A percentile compares a stretch with the other conserved stretches of the same genome.
These are phyloP conservation scores for Megaceryle maxima DNA, from an alignment of 2,113 vertebrate species.

Conservation along the genomic window DNA sequence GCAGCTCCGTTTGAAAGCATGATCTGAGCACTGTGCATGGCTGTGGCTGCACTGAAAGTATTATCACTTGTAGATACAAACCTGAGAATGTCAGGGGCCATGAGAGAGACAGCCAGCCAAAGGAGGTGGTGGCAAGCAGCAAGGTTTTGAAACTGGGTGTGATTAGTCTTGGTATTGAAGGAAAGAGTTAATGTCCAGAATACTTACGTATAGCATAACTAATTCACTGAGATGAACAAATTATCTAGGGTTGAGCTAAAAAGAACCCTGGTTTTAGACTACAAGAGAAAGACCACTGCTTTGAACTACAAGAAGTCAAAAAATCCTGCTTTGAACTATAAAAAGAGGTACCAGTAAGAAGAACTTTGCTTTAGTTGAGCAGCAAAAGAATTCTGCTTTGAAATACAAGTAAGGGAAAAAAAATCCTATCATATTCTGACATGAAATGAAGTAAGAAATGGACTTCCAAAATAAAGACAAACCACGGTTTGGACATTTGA, in stretches of 20 bases:
- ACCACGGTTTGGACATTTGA: not conserved
- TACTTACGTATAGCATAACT: not conserved
- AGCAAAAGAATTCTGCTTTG: conserved; percentile 52
- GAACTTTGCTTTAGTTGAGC: conserved; percentile 14
- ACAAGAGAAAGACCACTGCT: conserved; percentile 51
- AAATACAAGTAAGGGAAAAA: conserved; percentile 21
- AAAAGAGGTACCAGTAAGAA: conserved; percentile 37
- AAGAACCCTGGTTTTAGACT: conserved; percentile 36
- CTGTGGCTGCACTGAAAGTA: not conserved
- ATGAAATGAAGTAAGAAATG: conserved; percentile 30
- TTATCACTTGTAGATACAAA: not conserved
- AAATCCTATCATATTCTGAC: not conserved
- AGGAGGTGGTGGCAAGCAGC: not conserved
- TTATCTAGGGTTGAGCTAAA: conserved; percentile 48
- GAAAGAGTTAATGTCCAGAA: conserved; percentile 31
- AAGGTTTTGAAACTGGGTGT: not conserved
- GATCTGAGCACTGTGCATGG: not conserved
- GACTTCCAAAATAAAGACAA: conserved; percentile 10
- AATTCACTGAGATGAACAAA: conserved; percentile 50
- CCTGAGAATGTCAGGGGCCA: not conserved
- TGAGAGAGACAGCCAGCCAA: not conserved
- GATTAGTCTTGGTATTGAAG: not conserved
- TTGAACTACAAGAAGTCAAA: conserved; percentile 60
- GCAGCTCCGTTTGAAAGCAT: not conserved
- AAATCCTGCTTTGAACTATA: conserved; percentile 55